Percentiles rank a stretch among this genome's conserved stretches.
These are phyloP conservation scores for Erannis defoliaria DNA, from an alignment of 2,888 invertebrate species.

Conservation along the genomic window DNA sequence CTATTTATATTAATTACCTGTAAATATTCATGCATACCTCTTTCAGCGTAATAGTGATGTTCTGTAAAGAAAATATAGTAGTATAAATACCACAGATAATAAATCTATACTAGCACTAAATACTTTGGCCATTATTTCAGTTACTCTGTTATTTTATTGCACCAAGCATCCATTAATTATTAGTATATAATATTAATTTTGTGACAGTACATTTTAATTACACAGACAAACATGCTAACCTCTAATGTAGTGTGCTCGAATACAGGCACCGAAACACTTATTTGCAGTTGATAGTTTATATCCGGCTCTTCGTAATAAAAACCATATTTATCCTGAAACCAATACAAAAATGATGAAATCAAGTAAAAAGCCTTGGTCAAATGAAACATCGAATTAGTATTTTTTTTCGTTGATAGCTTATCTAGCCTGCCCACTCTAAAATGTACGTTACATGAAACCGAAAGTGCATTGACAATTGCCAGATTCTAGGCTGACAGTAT, in stretches of 20 bases:
- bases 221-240: constrained; percentile 51
- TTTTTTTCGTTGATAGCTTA: too few relatives aligned
- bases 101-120: too few relatives aligned
- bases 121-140: too few relatives aligned
- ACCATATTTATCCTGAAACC: constrained; percentile 69
- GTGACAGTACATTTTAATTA: neutral
- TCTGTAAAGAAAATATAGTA: constrained; percentile 67
- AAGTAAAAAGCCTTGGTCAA: too few relatives aligned
- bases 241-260: constrained; percentile 72
- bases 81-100: neutral
- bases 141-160: too few relatives aligned
- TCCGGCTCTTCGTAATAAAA: constrained; percentile 76
- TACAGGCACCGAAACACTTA: constrained; percentile 77
- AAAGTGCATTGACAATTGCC: too few relatives aligned
- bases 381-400: too few relatives aligned
- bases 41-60: constrained; percentile 69
- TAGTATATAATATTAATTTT: neutral
- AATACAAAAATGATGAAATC: constrained; percentile 1
- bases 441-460: too few relatives aligned
- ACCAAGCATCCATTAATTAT: too few relatives aligned
- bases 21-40: constrained; percentile 61
- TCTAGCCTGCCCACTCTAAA: too few relatives aligned
- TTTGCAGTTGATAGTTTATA: constrained; percentile 72
- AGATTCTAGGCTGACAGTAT: too few relatives aligned
- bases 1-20: neutral